Percentiles rank a stretch among this genome's conserved stretches.
phyloP scores from a whole-genome alignment of 2,113 vertebrate genomes.

The Cyprinodon variegatus region DNA sequence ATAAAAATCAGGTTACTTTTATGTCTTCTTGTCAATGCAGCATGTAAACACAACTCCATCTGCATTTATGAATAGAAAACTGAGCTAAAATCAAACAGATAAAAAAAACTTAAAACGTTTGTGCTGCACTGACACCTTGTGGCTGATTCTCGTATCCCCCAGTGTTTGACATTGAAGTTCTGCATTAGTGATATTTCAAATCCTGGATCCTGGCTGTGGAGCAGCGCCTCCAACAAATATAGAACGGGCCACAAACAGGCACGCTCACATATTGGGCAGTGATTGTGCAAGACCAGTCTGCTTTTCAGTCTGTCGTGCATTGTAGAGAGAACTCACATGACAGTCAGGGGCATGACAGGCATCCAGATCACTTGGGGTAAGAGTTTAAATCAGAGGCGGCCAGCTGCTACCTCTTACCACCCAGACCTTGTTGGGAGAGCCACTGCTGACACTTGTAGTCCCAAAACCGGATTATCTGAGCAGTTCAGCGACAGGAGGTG shows the following conservation, averaged over 20 bases:
- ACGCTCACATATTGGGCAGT: slow-evolving; percentile 34
- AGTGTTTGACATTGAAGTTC: slow-evolving; percentile 14
- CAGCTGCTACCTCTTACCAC: slow-evolving; percentile 78
- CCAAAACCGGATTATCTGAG: slow-evolving; percentile 64
- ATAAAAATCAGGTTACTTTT: not conserved
- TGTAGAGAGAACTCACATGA: slow-evolving; percentile 82
- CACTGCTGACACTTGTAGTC: slow-evolving; percentile 65
- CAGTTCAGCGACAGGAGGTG: slow-evolving; percentile 60
- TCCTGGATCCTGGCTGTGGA: slow-evolving; percentile 11
- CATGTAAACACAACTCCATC: not conserved
- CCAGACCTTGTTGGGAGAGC: slow-evolving; percentile 52
- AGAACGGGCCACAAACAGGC: slow-evolving; percentile 19
- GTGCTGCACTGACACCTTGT: slow-evolving; percentile 67
- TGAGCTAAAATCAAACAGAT: not conserved
- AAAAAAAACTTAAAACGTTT: not conserved
- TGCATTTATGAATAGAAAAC: not conserved
- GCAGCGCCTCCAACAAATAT: slow-evolving; percentile 25
- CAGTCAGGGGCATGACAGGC: slow-evolving; percentile 86
- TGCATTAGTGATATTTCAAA: slow-evolving; percentile 32
- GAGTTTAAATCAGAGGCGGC: slow-evolving; percentile 83
- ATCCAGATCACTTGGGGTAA: slow-evolving; percentile 80
- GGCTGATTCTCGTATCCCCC: slow-evolving; percentile 16
- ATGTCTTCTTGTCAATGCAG: not conserved
- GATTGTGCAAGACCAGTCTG: slow-evolving; percentile 62
- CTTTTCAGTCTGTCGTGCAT: slow-evolving; percentile 78